Conservation (phyloP, 2,888 invertebrate species). For the Apodemia mormo region DNA sequence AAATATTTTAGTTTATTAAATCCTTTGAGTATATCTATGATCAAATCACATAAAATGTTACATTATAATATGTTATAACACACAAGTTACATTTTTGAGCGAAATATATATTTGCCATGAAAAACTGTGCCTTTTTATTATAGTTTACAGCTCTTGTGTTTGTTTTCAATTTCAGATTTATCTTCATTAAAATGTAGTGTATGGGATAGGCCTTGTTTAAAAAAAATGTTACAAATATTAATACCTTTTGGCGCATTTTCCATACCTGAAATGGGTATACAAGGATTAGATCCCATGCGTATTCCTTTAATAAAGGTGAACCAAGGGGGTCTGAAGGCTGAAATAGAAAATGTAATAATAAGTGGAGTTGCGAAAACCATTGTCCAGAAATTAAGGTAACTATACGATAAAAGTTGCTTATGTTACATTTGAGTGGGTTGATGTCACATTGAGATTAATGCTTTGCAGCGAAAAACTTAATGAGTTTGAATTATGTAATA, state of each 20-base stretch:
- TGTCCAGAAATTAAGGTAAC: neutral
- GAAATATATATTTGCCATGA: too few relatives aligned
- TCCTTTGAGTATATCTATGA: too few relatives aligned
- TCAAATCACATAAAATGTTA: too few relatives aligned
- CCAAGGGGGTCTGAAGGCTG: neutral
- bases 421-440: neutral
- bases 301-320: neutral
- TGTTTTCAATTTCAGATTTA: neutral
- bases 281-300: neutral
- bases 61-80: too few relatives aligned
- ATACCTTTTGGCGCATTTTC: neutral
- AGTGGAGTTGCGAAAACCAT: neutral
- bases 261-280: neutral
- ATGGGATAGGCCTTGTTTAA: neutral
- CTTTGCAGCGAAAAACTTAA: too few relatives aligned
- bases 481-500: too few relatives aligned
- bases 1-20: too few relatives aligned
- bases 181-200: conserved; percentile 3
- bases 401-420: neutral
- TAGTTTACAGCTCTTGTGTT: too few relatives aligned
- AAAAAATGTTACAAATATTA: neutral
- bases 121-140: too few relatives aligned
- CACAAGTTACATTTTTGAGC: too few relatives aligned
- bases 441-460: too few relatives aligned
- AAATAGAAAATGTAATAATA: neutral